phyloP scores from a whole-genome alignment of 2,797 vertebrate genomes.

The Acanthiza pusilla region DNA sequence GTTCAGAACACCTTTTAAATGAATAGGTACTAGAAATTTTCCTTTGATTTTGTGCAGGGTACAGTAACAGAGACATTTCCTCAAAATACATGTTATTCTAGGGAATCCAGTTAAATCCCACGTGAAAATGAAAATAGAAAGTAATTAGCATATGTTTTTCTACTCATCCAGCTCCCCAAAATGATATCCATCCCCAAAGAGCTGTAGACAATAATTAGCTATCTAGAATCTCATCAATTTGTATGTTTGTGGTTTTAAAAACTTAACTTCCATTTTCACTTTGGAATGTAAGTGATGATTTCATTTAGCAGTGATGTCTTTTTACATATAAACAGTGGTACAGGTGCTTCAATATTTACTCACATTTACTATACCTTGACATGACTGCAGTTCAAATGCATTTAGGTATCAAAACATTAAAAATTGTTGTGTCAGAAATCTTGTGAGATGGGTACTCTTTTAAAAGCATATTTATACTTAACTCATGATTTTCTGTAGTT shows the following conservation, averaged over 20 bases:
- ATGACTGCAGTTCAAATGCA: background rate
- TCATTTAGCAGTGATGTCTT: background rate
- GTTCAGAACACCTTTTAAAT: background rate
- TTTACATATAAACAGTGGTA: background rate
- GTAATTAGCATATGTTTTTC: background rate
- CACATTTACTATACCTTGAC: background rate
- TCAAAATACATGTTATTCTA: background rate
- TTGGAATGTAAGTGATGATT: background rate
- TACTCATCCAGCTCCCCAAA: background rate
- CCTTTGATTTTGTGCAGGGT: background rate
- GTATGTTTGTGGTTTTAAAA: background rate
- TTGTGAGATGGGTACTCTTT: background rate
- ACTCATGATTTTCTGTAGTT: background rate
- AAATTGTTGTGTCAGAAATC: background rate
- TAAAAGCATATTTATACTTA: background rate
- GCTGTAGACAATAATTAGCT: slow-evolving; percentile 26
- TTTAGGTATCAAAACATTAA: background rate
- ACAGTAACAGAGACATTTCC: background rate
- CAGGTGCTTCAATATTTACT: background rate
- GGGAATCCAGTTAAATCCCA: background rate
- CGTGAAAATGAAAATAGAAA: slow-evolving; percentile 5
- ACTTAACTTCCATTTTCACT: background rate
- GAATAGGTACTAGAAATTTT: background rate
- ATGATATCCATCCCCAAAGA: background rate
- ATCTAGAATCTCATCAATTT: background rate